Percentiles rank a stretch among this genome's conserved stretches.
Evolutionary conservation across 2,113 vertebrate genomes (phyloP).

Genomic region (Otocyon megalotis): DNA sequence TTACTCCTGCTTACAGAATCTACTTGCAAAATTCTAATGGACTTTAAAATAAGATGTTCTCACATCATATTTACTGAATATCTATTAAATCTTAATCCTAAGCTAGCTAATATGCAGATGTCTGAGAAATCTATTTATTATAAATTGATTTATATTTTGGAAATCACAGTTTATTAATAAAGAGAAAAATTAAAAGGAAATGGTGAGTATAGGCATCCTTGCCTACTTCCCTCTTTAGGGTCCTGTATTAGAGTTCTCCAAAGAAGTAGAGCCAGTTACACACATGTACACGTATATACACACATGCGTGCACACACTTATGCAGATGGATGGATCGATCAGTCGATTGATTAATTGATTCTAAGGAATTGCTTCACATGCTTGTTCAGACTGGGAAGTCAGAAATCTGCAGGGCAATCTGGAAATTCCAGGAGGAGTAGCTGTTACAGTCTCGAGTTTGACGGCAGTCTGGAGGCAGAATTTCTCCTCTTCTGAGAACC

Average conservation of each 20-base stretch:
- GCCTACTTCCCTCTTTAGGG: background rate
- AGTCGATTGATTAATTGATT: background rate
- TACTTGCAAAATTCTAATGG: constrained; percentile 13
- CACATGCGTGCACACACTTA: too few relatives aligned
- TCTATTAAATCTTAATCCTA: constrained; percentile 23
- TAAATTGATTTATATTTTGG: background rate
- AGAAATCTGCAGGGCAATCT: background rate
- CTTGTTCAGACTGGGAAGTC: background rate
- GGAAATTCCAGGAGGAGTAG: background rate
- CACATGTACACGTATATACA: background rate
- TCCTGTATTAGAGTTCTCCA: background rate
- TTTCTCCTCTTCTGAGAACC: background rate
- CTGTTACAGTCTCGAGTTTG: background rate
- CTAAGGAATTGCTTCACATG: background rate
- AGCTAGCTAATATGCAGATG: background rate
- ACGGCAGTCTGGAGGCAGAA: background rate
- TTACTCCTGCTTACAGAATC: background rate
- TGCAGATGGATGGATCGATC: background rate
- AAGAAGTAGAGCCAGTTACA: background rate
- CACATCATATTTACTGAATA: background rate
- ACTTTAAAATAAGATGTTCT: background rate
- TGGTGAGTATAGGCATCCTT: background rate
- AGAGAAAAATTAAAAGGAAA: background rate
- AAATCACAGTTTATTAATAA: constrained; percentile 27
- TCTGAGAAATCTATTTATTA: background rate